Conservation (phyloP, 2,797 vertebrate genomes). For the Pseudotriccus pelzelni region DNA sequence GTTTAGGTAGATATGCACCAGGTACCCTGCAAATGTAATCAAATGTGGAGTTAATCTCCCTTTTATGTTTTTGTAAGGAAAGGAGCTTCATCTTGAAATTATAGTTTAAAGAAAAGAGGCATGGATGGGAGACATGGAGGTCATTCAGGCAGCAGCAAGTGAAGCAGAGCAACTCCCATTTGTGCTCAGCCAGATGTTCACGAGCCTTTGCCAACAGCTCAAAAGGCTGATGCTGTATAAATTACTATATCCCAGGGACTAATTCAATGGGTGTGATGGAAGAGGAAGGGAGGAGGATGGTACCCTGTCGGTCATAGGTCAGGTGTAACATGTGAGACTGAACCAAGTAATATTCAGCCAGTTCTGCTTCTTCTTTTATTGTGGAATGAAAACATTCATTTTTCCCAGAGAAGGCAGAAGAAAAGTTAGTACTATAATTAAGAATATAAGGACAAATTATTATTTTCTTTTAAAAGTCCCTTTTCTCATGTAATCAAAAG, state of each 20-base stretch:
- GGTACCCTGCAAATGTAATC: slow-evolving; percentile 49
- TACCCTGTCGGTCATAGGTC: slow-evolving; percentile 34
- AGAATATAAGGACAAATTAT: background rate
- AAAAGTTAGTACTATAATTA: background rate
- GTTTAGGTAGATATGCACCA: slow-evolving; percentile 34
- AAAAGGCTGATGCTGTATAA: slow-evolving; percentile 58
- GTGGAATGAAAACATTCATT: background rate
- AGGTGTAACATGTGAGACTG: background rate
- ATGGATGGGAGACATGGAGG: slow-evolving; percentile 4
- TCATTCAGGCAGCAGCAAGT: slow-evolving; percentile 51
- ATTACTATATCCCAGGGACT: slow-evolving; percentile 61
- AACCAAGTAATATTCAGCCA: background rate
- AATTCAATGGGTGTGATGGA: slow-evolving; percentile 64
- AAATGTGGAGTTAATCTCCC: slow-evolving; percentile 15
- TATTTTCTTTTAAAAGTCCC: background rate
- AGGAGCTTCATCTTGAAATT: slow-evolving; percentile 53
- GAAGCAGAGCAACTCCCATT: slow-evolving; percentile 62
- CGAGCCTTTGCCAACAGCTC: slow-evolving; percentile 47
- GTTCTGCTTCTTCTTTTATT: background rate
- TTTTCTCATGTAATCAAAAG: accelerated
- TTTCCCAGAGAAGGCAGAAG: background rate
- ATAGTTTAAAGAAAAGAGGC: slow-evolving; percentile 14
- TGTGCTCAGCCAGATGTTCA: slow-evolving; percentile 61
- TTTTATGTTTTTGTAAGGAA: slow-evolving; percentile 54
- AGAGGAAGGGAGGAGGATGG: slow-evolving; percentile 54